These are phyloP conservation scores for Rhadina sibilatrix DNA, from an alignment of 2,113 vertebrate genomes.

Conservation along the genomic window DNA sequence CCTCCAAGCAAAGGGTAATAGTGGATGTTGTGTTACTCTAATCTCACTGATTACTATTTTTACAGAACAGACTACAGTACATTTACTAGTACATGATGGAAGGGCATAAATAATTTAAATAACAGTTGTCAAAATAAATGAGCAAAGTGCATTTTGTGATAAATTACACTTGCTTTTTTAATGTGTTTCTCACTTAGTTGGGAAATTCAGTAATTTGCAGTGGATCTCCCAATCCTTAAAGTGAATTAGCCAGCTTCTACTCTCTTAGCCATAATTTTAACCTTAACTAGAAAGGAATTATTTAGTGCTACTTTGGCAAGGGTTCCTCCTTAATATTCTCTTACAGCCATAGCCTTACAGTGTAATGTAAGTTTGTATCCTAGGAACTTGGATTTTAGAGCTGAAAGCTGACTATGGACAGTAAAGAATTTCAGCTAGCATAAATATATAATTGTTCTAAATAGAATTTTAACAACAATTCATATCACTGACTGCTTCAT, in stretches of 20 bases:
- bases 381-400: slow-evolving; percentile 19
- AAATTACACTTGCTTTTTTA: slow-evolving; percentile 57
- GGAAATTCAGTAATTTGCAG: slow-evolving; percentile 58
- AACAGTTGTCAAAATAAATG: slow-evolving; percentile 64
- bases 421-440: slow-evolving; percentile 14
- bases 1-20: slow-evolving; percentile 29
- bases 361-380: slow-evolving; percentile 8
- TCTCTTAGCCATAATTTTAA: slow-evolving; percentile 41
- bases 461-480: neutral
- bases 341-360: neutral
- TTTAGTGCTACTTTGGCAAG: slow-evolving; percentile 34
- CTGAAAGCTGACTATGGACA: neutral
- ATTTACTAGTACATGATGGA: slow-evolving; percentile 28
- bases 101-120: slow-evolving; percentile 64
- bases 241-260: slow-evolving; percentile 50
- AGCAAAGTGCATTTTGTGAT: slow-evolving; percentile 66
- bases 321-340: slow-evolving; percentile 10
- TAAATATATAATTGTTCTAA: slow-evolving; percentile 16
- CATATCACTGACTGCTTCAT: neutral
- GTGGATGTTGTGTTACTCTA: neutral
- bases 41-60: slow-evolving; percentile 44
- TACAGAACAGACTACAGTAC: slow-evolving; percentile 37
- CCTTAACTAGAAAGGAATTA: slow-evolving; percentile 56
- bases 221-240: slow-evolving; percentile 43
- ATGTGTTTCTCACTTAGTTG: slow-evolving; percentile 45